Percentiles rank a stretch among this genome's conserved stretches.
Conservation (phyloP, 1,140 invertebrate genomes). For the Lepidotrigona ventralis region DNA sequence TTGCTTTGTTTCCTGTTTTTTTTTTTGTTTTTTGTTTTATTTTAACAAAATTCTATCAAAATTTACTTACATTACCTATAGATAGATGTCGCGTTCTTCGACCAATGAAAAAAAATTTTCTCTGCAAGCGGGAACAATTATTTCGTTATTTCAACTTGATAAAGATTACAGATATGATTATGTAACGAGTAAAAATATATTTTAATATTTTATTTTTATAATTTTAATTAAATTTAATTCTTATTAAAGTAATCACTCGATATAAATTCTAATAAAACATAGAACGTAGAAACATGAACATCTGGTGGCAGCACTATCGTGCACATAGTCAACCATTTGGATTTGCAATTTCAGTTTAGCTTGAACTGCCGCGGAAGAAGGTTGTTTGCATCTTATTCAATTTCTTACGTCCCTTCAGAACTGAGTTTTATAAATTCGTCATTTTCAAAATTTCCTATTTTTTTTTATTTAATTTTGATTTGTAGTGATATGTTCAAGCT, state of each 20-base stretch:
- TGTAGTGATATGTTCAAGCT: background rate
- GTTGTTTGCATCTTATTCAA: no score
- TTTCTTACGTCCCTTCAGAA: no score
- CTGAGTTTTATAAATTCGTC: background rate
- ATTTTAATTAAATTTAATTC: background rate
- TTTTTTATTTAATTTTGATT: background rate
- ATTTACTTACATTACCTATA: no score
- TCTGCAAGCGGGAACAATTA: background rate
- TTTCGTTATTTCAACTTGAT: background rate
- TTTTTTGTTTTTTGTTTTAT: no score
- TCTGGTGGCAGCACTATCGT: slow-evolving; percentile 2
- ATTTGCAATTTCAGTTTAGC: slow-evolving; percentile 3
- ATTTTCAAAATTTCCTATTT: background rate
- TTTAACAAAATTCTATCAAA: no score
- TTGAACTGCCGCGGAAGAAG: background rate
- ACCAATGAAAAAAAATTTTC: background rate
- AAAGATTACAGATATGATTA: background rate
- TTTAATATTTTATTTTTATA: background rate
- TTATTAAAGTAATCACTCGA: no score
- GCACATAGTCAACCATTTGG: background rate
- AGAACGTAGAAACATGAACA: background rate
- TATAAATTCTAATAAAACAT: background rate
- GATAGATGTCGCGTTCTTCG: slow-evolving; percentile 4
- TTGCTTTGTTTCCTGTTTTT: no score
- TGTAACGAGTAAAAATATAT: background rate